Percentiles rank a stretch among this genome's conserved stretches.
Conservation (phyloP, 1,140 invertebrate species). For the Galleria mellonella region DNA sequence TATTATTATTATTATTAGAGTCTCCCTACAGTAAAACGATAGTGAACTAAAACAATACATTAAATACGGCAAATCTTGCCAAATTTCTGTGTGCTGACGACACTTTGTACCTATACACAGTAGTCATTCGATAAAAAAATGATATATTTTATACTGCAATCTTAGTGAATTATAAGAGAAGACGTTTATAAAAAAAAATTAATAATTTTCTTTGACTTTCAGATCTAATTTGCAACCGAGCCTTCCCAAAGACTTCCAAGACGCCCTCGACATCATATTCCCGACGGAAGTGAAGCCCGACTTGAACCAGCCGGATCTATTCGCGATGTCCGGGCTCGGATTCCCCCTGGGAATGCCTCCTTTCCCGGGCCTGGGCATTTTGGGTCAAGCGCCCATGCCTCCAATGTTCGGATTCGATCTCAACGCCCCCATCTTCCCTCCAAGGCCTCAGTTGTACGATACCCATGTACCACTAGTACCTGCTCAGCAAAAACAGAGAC, state of each 20-base stretch:
- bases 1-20: no score
- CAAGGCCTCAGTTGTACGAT: constrained; percentile 46
- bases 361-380: constrained; percentile 29
- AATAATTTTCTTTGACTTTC: background rate
- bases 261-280: constrained; percentile 83
- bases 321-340: constrained; percentile 17
- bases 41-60: no score
- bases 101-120: no score
- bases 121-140: no score
- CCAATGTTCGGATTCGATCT: constrained; percentile 64
- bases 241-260: constrained; percentile 77
- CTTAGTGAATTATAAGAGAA: no score
- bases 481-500: constrained; percentile 12
- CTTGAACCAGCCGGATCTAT: constrained; percentile 34
- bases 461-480: constrained; percentile 41
- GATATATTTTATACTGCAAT: no score
- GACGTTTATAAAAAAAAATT: no score
- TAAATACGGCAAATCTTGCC: no score
- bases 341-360: constrained; percentile 32
- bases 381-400: constrained; percentile 32
- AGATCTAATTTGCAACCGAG: constrained; percentile 10
- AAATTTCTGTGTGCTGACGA: no score
- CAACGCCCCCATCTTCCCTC: constrained; percentile 32
- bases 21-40: no score
- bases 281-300: constrained; percentile 61